Evolutionary conservation across 2,797 vertebrate genomes (phyloP).

Genomic region (Syngnathus acus): DNA sequence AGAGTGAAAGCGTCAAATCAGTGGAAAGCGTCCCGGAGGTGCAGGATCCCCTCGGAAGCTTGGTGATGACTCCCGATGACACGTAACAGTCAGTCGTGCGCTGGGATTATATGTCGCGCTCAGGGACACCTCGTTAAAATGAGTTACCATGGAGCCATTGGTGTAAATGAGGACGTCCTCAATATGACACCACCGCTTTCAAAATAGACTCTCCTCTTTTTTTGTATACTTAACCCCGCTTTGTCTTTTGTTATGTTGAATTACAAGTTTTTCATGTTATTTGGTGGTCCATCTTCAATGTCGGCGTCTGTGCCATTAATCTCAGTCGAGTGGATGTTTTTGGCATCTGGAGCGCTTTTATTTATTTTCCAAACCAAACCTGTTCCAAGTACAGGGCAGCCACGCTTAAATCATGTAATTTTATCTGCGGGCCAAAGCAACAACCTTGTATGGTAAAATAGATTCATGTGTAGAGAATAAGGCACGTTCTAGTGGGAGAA

Average conservation of each 20-base stretch:
- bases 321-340: constrained; percentile 3
- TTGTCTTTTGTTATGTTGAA: neutral
- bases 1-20: constrained; percentile 17
- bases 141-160: neutral
- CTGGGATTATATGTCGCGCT: neutral
- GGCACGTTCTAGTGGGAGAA: neutral
- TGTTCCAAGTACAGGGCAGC: neutral
- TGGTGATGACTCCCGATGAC: constrained; percentile 36
- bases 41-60: constrained; percentile 64
- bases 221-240: neutral
- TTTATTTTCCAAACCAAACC: constrained; percentile 4
- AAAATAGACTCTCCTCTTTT: neutral
- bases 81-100: constrained; percentile 19
- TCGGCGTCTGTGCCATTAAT: constrained; percentile 1
- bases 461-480: neutral
- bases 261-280: neutral
- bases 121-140: neutral
- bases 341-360: constrained; percentile 2
- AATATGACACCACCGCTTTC: neutral
- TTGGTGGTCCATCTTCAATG: neutral
- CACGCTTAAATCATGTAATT: constrained; percentile 12
- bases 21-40: constrained; percentile 37
- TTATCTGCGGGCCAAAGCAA: constrained; percentile 6
- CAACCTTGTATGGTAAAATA: constrained; percentile 10
- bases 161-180: neutral